Percentiles rank a stretch among this genome's conserved stretches.
phyloP scores from a whole-genome alignment of 2,797 vertebrate species.

The Morus bassanus region DNA sequence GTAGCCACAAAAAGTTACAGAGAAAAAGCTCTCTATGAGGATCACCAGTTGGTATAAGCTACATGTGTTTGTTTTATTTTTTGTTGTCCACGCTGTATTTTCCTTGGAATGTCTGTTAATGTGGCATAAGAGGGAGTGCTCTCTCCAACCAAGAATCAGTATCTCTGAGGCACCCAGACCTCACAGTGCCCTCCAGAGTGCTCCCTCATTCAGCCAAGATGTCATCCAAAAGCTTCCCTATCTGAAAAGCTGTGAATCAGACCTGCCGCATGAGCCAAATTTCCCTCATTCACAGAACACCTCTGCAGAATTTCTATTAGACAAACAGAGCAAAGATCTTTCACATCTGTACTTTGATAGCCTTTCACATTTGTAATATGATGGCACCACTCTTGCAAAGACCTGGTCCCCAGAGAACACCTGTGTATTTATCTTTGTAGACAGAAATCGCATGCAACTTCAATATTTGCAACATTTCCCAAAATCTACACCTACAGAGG shows the following conservation, averaged over 20 bases:
- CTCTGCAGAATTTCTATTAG: not conserved
- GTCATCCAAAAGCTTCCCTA: not conserved
- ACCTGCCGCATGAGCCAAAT: not conserved
- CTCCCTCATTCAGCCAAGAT: not conserved
- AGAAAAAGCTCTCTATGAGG: not conserved
- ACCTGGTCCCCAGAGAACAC: not conserved
- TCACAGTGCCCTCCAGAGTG: not conserved
- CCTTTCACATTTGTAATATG: not conserved
- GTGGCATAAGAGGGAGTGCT: not conserved
- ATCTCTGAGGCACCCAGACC: not conserved
- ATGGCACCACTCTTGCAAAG: not conserved
- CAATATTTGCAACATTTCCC: not conserved
- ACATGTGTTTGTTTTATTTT: not conserved
- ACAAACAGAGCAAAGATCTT: not conserved
- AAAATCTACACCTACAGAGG: not conserved
- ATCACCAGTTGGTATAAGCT: not conserved
- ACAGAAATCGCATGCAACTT: not conserved
- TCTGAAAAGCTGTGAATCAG: not conserved
- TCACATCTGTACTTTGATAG: not conserved
- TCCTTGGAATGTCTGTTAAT: not conserved
- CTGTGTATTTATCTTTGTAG: not conserved
- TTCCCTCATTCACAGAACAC: not conserved
- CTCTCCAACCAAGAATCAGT: not conserved
- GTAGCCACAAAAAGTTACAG: not conserved
- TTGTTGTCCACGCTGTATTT: not conserved